Percentiles rank a stretch among this genome's conserved stretches.
Conservation (phyloP, 1,140 invertebrate genomes). For the Musca domestica region DNA sequence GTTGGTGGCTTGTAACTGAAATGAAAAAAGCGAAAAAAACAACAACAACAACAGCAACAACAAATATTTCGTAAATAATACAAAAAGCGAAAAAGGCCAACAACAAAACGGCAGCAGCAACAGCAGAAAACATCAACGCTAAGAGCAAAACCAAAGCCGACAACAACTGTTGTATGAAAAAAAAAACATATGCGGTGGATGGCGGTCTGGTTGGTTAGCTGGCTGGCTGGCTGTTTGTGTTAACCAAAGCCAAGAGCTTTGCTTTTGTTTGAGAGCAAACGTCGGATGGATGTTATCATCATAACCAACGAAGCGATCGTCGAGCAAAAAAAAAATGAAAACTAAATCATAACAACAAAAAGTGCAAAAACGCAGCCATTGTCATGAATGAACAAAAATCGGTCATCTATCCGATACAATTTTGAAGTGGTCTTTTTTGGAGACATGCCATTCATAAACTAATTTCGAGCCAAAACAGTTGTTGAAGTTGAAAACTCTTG, state of each 20-base stretch:
- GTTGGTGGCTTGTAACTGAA: slow-evolving; percentile 50
- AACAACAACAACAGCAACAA: slow-evolving; percentile 20
- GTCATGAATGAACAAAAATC: not conserved
- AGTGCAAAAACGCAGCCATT: not conserved
- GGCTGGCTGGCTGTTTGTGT: not conserved
- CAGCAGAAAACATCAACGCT: no score
- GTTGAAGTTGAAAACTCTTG: not conserved
- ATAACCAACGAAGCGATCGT: no score
- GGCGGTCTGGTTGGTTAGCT: not conserved
- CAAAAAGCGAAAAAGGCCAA: not conserved
- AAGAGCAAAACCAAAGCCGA: not conserved
- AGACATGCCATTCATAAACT: not conserved
- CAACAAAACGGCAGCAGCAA: not conserved
- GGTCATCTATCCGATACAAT: not conserved
- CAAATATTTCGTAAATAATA: not conserved
- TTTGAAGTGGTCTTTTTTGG: not conserved
- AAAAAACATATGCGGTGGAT: not conserved
- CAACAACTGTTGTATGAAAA: not conserved
- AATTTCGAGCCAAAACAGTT: not conserved
- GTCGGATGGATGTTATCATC: no score
- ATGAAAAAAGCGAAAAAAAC: slow-evolving; percentile 33
- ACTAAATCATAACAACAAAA: no score
- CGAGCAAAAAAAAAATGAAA: no score
- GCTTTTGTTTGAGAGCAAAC: no score
- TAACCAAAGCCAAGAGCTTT: not conserved